A percentile compares a stretch with the other conserved stretches of the same genome.
phyloP scores from a whole-genome alignment of 1,140 invertebrate species.

The Pseudomyrmex sp. region DNA sequence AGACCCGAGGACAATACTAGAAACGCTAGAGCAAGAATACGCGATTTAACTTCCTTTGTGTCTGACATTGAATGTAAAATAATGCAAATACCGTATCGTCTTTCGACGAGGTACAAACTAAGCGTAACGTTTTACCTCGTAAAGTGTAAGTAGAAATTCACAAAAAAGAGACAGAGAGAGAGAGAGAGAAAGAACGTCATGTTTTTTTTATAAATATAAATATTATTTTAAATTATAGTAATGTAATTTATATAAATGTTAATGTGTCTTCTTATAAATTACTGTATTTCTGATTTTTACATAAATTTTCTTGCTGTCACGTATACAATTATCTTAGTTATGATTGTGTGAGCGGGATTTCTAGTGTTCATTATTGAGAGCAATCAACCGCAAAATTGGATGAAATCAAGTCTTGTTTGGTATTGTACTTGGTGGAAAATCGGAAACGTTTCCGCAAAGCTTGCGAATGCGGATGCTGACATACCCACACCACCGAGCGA shows the following conservation, averaged over 20 bases:
- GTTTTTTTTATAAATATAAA: no score
- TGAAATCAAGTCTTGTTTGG: slow-evolving; percentile 56
- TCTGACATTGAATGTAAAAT: slow-evolving; percentile 65
- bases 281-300: not conserved
- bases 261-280: not conserved
- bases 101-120: slow-evolving; percentile 4
- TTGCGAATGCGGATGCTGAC: slow-evolving; percentile 59
- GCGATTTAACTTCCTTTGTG: slow-evolving; percentile 29
- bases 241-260: not conserved
- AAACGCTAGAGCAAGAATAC: not conserved
- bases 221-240: not conserved
- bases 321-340: not conserved
- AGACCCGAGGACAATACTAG: slow-evolving; percentile 53
- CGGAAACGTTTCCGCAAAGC: slow-evolving; percentile 51
- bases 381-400: slow-evolving; percentile 50
- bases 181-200: not conserved
- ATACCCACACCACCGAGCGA: slow-evolving; percentile 59
- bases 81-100: slow-evolving; percentile 53
- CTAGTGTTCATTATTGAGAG: slow-evolving; percentile 18
- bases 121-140: slow-evolving; percentile 22
- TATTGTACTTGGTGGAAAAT: slow-evolving; percentile 58
- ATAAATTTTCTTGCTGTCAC: not conserved
- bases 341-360: not conserved
- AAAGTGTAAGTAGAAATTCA: not conserved
- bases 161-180: no score